Conservation (phyloP, 1,140 invertebrate species). For the Camponotus pennsylvanicus region DNA sequence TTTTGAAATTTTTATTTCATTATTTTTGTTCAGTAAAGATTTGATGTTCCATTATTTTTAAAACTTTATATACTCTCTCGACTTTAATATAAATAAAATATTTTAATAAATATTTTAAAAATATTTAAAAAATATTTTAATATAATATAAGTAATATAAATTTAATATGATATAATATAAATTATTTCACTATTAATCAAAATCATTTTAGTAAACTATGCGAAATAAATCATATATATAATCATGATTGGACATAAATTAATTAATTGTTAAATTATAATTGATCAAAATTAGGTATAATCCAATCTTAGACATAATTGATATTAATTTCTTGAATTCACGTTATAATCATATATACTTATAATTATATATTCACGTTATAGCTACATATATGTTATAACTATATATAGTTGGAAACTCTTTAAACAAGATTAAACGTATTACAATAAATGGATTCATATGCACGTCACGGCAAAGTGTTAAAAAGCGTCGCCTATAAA, state of each 20-base stretch:
- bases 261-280: not conserved
- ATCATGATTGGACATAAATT: not conserved
- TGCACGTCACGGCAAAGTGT: constrained; percentile 6
- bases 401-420: not conserved
- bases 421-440: not conserved
- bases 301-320: not conserved
- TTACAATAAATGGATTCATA: constrained; percentile 8
- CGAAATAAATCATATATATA: not conserved
- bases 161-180: too few species aligned
- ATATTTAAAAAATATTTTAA: too few species aligned
- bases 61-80: too few species aligned
- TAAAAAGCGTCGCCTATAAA: constrained; percentile 32
- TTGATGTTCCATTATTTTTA: not conserved
- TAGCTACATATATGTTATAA: too few species aligned
- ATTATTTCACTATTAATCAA: too few species aligned
- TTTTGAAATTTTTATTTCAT: not conserved
- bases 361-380: too few species aligned
- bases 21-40: not conserved
- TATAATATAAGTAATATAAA: too few species aligned
- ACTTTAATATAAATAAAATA: not conserved
- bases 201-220: not conserved
- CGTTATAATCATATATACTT: not conserved
- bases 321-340: not conserved
- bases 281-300: constrained; percentile 7
- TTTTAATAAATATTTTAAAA: too few species aligned